These are phyloP conservation scores for Cheirogaleus medius DNA, from an alignment of 2,113 vertebrate genomes.

Conservation along the genomic window DNA sequence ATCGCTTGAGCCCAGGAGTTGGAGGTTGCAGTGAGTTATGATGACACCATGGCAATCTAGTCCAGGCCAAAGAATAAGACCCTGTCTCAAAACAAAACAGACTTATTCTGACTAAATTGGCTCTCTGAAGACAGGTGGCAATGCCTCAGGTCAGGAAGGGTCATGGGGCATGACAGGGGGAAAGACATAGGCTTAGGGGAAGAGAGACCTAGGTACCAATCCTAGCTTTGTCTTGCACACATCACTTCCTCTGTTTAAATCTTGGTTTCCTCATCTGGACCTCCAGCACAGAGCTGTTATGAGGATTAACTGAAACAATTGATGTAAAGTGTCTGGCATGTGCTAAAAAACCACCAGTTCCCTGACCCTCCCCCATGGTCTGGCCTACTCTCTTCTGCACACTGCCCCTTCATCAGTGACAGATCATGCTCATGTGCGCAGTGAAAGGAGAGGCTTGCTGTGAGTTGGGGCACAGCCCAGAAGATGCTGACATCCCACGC, in stretches of 20 bases:
- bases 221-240: not conserved
- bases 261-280: not conserved
- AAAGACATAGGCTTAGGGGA: not conserved
- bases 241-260: not conserved
- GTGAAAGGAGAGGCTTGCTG: not conserved
- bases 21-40: too few species aligned
- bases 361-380: not conserved
- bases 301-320: not conserved
- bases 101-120: not conserved
- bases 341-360: not conserved
- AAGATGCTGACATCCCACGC: not conserved
- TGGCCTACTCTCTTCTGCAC: not conserved
- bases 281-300: not conserved
- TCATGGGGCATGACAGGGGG: too few species aligned
- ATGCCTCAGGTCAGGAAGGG: not conserved
- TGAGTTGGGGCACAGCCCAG: not conserved
- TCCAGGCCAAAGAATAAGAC: too few species aligned
- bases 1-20: too few species aligned
- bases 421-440: not conserved
- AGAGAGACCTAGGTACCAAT: not conserved
- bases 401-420: not conserved
- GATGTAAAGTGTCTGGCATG: not conserved
- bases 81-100: too few species aligned
- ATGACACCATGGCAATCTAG: too few species aligned
- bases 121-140: not conserved